Conservation (phyloP, 1,140 invertebrate genomes). For the Heliconius congener region DNA sequence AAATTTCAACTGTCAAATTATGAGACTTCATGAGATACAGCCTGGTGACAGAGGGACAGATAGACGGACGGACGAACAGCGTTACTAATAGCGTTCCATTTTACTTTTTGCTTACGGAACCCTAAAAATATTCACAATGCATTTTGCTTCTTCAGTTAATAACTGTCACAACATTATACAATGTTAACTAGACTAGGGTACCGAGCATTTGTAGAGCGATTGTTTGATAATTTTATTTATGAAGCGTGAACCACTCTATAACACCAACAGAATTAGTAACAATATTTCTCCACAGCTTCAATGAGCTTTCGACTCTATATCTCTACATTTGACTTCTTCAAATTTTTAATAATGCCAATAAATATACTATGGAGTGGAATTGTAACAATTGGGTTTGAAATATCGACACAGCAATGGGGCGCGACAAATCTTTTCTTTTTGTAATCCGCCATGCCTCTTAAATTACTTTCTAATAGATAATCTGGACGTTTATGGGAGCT, state of each 20-base stretch:
- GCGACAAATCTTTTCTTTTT: conserved; percentile 61
- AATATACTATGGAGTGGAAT: conserved; percentile 54
- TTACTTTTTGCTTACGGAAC: no score
- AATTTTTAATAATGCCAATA: conserved; percentile 42
- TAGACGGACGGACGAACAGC: no score
- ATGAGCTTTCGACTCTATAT: not conserved
- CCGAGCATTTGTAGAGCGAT: conserved; percentile 58
- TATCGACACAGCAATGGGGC: conserved; percentile 55
- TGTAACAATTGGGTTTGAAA: conserved; percentile 69
- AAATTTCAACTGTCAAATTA: no score
- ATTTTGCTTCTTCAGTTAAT: conserved; percentile 42
- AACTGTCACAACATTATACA: conserved; percentile 74
- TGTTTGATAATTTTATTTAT: conserved; percentile 73
- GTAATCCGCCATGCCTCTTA: conserved; percentile 60
- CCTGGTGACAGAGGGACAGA: no score
- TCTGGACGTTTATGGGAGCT: conserved; percentile 43
- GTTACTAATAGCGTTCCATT: no score
- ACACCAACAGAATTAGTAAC: conserved; percentile 39
- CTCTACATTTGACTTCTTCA: not conserved
- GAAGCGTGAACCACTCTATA: conserved; percentile 59
- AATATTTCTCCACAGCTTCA: not conserved
- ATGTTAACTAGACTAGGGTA: conserved; percentile 62
- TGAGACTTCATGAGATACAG: no score
- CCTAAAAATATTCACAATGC: not conserved
- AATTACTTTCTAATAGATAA: conserved; percentile 66